A percentile compares a stretch with the other conserved stretches of the same genome.
Evolutionary conservation across 2,888 invertebrate genomes (phyloP).

Genomic region (Agrotis exclamationis): DNA sequence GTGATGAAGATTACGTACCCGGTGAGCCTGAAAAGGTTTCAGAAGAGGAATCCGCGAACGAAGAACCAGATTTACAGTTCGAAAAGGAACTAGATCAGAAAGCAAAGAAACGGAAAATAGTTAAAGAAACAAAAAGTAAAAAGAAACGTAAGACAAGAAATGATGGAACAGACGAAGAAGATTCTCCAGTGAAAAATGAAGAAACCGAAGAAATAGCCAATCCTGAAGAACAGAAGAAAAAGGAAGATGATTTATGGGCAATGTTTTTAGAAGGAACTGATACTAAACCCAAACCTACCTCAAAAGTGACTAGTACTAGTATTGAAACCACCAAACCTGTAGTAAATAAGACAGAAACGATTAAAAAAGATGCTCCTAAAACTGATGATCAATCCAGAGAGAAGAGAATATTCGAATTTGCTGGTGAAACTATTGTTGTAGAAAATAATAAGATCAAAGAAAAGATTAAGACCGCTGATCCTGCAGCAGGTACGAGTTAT

Average conservation of each 20-base stretch:
- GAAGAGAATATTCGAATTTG: constrained; percentile 95
- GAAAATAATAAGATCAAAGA: constrained; percentile 86
- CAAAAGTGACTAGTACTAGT: constrained; percentile 65
- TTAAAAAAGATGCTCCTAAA: constrained; percentile 52
- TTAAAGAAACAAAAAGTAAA: constrained; percentile 69
- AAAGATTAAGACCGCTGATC: constrained; percentile 79
- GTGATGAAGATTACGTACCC: constrained; percentile 95
- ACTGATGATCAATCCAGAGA: constrained; percentile 89
- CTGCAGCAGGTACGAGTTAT: constrained; percentile 74
- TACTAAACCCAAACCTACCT: constrained; percentile 77
- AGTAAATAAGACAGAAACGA: constrained; percentile 50
- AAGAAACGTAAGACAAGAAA: constrained; percentile 77
- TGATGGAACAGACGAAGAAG: constrained; percentile 70
- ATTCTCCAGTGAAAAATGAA: constrained; percentile 64
- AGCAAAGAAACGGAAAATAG: constrained; percentile 80
- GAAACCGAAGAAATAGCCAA: constrained; percentile 76
- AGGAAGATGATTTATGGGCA: constrained; percentile 95
- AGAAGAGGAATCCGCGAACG: constrained; percentile 93
- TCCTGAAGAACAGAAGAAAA: constrained; percentile 93
- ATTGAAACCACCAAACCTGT: constrained; percentile 58
- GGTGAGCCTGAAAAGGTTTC: constrained; percentile 92
- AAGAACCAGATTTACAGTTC: constrained; percentile 91
- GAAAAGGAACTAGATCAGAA: constrained; percentile 86
- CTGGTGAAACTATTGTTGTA: constrained; percentile 95
- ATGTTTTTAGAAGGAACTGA: constrained; percentile 94